phyloP scores from a whole-genome alignment of 2,888 invertebrate species.

The Noctua comes region DNA sequence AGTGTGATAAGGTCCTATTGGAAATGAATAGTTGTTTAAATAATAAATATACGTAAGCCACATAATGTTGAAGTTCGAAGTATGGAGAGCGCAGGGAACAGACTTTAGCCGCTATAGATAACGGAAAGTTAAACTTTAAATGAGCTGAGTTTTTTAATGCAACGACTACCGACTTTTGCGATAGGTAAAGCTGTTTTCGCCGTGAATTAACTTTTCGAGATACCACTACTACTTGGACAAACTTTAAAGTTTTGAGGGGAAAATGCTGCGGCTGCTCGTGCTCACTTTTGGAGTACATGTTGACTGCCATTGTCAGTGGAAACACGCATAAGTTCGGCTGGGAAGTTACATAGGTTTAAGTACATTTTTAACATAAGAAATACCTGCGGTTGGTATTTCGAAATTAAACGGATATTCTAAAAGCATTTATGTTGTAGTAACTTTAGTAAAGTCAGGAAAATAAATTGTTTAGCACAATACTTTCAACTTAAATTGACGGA shows the following conservation, averaged over 20 bases:
- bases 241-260: slow-evolving; percentile 2
- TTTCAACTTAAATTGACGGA: background rate
- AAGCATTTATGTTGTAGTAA: background rate
- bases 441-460: background rate
- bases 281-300: slow-evolving; percentile 21
- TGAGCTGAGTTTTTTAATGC: slow-evolving; percentile 47
- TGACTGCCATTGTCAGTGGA: slow-evolving; percentile 19
- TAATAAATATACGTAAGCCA: slow-evolving; percentile 25
- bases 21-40: slow-evolving; percentile 18
- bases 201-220: slow-evolving; percentile 25
- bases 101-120: slow-evolving; percentile 21
- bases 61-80: slow-evolving; percentile 30
- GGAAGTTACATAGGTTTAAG: slow-evolving; percentile 43
- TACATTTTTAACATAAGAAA: slow-evolving; percentile 3
- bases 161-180: slow-evolving; percentile 24
- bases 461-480: background rate
- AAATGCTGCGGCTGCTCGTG: background rate
- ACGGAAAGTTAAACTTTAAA: slow-evolving; percentile 39
- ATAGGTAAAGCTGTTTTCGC: slow-evolving; percentile 30
- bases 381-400: slow-evolving; percentile 1
- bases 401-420: slow-evolving; percentile 11
- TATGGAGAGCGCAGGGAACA: slow-evolving; percentile 17
- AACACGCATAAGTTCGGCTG: slow-evolving; percentile 17
- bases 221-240: slow-evolving; percentile 6
- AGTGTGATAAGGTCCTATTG: slow-evolving; percentile 21